Conservation (phyloP, 30 jellyfish, hydroid and myxozoan genomes). For the Clytia hemisphaerica region DNA sequence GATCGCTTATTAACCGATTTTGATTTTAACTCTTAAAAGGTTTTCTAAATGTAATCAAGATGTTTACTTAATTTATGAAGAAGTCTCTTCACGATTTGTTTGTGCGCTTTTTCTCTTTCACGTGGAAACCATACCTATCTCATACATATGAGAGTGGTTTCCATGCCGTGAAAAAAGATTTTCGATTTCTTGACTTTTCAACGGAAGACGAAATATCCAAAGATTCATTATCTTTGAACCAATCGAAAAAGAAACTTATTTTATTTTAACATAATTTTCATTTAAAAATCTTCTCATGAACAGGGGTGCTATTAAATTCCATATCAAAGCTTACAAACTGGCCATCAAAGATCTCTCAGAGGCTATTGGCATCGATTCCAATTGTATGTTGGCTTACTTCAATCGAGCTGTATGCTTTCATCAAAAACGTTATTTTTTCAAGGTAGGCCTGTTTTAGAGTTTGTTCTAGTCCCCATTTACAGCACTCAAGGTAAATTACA, state of each 20-base stretch:
- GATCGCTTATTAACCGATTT: no score
- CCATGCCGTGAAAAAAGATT: no score
- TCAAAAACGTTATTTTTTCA: conserved; percentile 3
- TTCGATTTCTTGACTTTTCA: no score
- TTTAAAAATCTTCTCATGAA: not conserved
- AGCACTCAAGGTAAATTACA: not conserved
- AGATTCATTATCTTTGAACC: not conserved
- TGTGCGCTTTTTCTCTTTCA: not conserved
- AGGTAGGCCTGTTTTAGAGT: conserved; percentile 1
- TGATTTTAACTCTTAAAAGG: no score
- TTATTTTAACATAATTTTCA: not conserved
- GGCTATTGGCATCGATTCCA: conserved; percentile 60
- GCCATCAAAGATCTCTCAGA: conserved; percentile 79
- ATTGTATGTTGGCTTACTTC: conserved; percentile 76
- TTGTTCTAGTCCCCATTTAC: not conserved
- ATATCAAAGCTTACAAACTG: conserved; percentile 57
- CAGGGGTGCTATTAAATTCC: conserved; percentile 79
- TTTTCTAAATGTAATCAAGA: no score
- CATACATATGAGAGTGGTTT: no score
- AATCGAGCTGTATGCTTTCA: conserved; percentile 93
- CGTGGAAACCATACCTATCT: no score
- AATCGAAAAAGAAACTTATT: not conserved
- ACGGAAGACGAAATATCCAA: no score
- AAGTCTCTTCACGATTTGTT: not conserved
- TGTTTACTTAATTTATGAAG: no score